A percentile compares a stretch with the other conserved stretches of the same genome.
These are phyloP conservation scores for Agapostemon virescens DNA, from an alignment of 2,888 invertebrate species.

Conservation along the genomic window DNA sequence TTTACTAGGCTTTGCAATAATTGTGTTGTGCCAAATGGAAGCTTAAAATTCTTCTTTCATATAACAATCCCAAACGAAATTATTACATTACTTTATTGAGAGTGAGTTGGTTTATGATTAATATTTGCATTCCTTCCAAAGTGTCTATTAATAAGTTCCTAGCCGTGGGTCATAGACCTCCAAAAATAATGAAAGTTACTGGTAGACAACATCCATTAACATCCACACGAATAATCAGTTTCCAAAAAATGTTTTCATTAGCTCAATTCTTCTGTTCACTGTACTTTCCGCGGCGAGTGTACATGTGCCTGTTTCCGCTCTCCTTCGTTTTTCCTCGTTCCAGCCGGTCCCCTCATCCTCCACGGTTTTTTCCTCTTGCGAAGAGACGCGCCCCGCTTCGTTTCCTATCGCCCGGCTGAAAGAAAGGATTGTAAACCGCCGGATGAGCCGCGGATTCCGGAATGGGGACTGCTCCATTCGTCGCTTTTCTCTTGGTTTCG, in stretches of 20 bases:
- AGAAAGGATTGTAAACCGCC: constrained; percentile 71
- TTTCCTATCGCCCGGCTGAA: constrained; percentile 57
- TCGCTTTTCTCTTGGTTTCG: constrained; percentile 43
- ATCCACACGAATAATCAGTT: neutral
- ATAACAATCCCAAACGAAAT: neutral
- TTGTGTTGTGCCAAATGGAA: neutral
- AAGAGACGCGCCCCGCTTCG: constrained; percentile 48
- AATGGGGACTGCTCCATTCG: constrained; percentile 71
- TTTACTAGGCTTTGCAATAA: neutral
- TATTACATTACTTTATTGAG: neutral
- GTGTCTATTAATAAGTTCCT: neutral
- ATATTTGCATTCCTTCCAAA: neutral
- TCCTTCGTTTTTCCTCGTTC: neutral
- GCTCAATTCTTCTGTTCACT: neutral
- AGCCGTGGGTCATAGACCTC: neutral
- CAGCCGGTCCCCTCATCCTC: neutral
- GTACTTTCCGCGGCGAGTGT: constrained; percentile 19
- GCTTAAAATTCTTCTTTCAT: neutral
- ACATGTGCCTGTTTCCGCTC: constrained; percentile 46
- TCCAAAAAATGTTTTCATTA: neutral
- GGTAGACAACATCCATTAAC: neutral
- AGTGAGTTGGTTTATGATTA: no score
- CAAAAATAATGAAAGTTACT: neutral
- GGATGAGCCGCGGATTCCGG: constrained; percentile 71
- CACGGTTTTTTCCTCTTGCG: constrained; percentile 21